These are phyloP conservation scores for Cataglyphis cursor DNA, from an alignment of 2,888 invertebrate genomes.

Conservation along the genomic window DNA sequence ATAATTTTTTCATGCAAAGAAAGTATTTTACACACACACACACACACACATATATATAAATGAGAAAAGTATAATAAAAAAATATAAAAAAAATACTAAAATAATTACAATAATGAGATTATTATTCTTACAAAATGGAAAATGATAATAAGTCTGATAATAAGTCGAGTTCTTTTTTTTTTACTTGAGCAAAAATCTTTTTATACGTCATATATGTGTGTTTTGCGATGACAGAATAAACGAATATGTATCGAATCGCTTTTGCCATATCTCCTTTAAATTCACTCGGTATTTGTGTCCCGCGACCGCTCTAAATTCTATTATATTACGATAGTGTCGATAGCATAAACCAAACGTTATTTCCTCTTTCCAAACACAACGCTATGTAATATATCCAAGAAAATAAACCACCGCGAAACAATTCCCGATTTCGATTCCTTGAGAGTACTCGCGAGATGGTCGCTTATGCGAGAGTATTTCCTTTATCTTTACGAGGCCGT, in stretches of 20 bases:
- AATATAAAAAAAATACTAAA: not conserved
- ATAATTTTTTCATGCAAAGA: not conserved
- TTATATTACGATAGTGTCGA: slow-evolving; percentile 40
- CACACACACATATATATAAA: not conserved
- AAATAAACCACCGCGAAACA: slow-evolving; percentile 65
- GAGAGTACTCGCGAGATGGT: slow-evolving; percentile 57
- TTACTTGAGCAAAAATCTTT: not conserved
- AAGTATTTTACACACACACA: not conserved
- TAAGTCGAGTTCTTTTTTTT: not conserved
- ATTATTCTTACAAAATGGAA: not conserved
- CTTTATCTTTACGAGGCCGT: slow-evolving; percentile 67
- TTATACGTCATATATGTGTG: not conserved
- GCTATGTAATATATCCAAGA: slow-evolving; percentile 60
- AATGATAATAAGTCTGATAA: too few species aligned
- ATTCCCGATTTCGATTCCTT: slow-evolving; percentile 60
- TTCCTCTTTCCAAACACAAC: slow-evolving; percentile 45
- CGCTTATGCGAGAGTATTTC: slow-evolving; percentile 66
- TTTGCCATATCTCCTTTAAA: slow-evolving; percentile 13
- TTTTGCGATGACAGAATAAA: not conserved
- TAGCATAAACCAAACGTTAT: slow-evolving; percentile 63
- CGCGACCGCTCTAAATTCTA: slow-evolving; percentile 14
- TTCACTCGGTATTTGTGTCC: not conserved
- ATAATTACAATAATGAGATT: not conserved
- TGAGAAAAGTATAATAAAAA: not conserved
- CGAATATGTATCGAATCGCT: slow-evolving; percentile 3